These are phyloP conservation scores for Hydrozoanthus gracilis DNA, from an alignment of 92 coral and sea anemone species.

Conservation along the genomic window DNA sequence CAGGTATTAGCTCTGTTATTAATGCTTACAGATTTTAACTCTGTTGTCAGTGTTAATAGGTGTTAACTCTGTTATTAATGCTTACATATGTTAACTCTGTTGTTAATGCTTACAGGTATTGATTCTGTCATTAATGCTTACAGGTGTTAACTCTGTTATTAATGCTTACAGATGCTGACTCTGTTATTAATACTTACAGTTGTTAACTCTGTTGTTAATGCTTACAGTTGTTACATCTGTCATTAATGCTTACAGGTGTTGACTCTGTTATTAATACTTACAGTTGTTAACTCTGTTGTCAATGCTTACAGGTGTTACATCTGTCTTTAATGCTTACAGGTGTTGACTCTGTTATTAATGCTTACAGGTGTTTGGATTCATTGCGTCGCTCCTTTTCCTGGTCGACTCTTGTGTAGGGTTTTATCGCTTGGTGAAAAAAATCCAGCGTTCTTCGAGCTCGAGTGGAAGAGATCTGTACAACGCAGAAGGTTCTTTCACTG, in stretches of 20 bases:
- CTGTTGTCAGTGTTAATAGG: too few relatives aligned
- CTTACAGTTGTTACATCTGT: not conserved
- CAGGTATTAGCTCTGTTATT: too few relatives aligned
- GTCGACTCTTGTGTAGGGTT: not conserved
- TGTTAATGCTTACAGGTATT: not conserved
- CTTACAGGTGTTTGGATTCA: not conserved
- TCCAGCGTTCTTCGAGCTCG: not conserved
- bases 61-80: too few relatives aligned
- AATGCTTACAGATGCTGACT: too few relatives aligned
- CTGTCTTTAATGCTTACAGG: not conserved
- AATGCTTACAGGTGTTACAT: not conserved
- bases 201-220: too few relatives aligned
- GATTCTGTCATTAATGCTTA: not conserved
- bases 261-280: not conserved
- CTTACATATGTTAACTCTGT: too few relatives aligned
- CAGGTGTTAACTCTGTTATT: not conserved
- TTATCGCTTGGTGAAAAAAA: not conserved
- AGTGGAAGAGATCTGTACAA: not conserved
- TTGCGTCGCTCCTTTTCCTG: not conserved
- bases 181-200: too few relatives aligned
- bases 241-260: not conserved
- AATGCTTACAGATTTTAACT: too few relatives aligned
- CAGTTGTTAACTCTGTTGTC: too few relatives aligned
- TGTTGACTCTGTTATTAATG: not conserved
- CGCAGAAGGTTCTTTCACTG: not conserved